Evolutionary conservation across 1,140 invertebrate genomes (phyloP), one percentile per base, ranked within the genome.

Genomic region (Anadara kagoshimensis): DNA sequence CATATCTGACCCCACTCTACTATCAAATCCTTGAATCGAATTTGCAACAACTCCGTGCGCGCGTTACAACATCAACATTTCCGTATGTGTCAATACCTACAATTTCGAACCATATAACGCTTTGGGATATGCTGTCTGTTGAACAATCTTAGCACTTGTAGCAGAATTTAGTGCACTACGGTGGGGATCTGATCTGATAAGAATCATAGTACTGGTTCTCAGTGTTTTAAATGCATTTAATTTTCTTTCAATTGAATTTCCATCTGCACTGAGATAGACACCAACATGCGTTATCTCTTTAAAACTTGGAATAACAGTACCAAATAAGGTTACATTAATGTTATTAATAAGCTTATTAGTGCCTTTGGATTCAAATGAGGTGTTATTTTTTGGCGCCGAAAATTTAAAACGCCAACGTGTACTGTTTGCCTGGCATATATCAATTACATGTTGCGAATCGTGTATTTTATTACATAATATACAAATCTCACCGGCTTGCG

Each of bases 41-140:
- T 65, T 65, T 18, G 18, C 8, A 51, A 29, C 53, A 16, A 44
- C 49, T 51, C 49, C 53, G 18, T 65, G 62, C 3, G 45, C 47
- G 1, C 44, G 24, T 65, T 65, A 45, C 29, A 65, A 51, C 14
- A 65, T 3, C 16, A 65, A 65, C 18, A 65, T 5, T 65, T 65
- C 45, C 16, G 62, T 65, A 8, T 65, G 16, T 20, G 5, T 51
- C 16, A 65, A 18, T 12, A 53, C 1, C 62, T 47, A 65, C 10
- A 65, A 47, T 53, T 51, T 47, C 49, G 45, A 65, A 16, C 62
- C 62, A 26, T 36, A 65, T 53, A 59, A 41, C 8, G 7, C 7
- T 41, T 59, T 59, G 5, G 57, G 29, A 59, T 59, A 59, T 8
- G 5, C n/a, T n/a, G n/a, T n/a, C n/a, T n/a, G n/a, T n/a, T n/a